Evolutionary conservation across 2,888 invertebrate species (phyloP), one percentile per base, ranked within the genome.

Genomic region (Drosophila multiciliata): DNA sequence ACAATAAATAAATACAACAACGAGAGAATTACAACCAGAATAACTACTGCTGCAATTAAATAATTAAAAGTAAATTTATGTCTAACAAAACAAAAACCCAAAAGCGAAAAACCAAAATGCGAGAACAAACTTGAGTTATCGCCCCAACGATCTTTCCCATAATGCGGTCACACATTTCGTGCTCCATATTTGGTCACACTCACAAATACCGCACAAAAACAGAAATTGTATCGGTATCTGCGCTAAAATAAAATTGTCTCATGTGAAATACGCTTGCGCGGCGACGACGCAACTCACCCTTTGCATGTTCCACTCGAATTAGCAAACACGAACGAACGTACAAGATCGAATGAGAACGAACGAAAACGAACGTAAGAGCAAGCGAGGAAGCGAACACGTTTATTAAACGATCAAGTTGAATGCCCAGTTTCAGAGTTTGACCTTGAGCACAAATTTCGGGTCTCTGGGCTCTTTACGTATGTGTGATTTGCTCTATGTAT

Each of bases 331-430:
- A 52, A 32, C 12, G 20, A 90, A 90, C 88, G 82, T 35, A 53
- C 17, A 11, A 20, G 45, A 54, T n/a, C 38, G 54, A 36, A 23
- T 11, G 35, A 20, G 20, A 87, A 88, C 89, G 83, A 32, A 12
- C n/a, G n/a, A 17, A 2, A 53, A 53, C 38, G 54, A 67, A 66
- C 80, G 80, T 23, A 45, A 20, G 33, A 88, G 86, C 86, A 83
- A 54, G 35, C 23, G 35, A 20, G 23, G 40, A 38, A 67, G 66
- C 80, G 78, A 90, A 89, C 90, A 89, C 84, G 90, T 89, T 90
- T 88, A 70, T 88, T 88, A 88, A 88, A 90, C 90, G 90, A 90
- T 87, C 85, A 86, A 91, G 91, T 91, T 91, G 91, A 91, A 91
- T 80, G 91, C 83, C 91, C 91, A 88, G 90, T 91, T 91, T 89